Evolutionary conservation across 2,113 vertebrate species (phyloP).

Genomic region (Spermophilus dauricus): DNA sequence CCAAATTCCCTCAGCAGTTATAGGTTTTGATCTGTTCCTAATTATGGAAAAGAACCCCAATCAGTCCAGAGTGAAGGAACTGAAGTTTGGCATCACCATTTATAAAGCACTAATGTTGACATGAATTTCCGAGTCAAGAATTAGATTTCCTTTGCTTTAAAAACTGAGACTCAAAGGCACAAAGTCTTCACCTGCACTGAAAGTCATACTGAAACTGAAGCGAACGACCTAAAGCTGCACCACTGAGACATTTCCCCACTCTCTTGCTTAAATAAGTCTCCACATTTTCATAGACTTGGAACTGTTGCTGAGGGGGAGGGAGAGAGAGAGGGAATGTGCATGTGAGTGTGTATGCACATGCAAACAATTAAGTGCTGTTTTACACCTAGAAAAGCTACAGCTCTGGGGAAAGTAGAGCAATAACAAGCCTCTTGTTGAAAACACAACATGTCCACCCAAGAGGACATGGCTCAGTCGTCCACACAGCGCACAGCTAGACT

Average conservation of each 20-base stretch:
- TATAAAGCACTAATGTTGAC: conserved; percentile 60
- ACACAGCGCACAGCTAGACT: neutral
- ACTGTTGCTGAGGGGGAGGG: neutral
- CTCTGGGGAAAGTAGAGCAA: neutral
- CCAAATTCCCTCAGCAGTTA: conserved; percentile 39
- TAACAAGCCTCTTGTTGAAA: neutral
- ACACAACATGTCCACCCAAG: neutral
- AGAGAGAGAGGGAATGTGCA: neutral
- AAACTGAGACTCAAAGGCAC: conserved; percentile 3
- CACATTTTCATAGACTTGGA: neutral
- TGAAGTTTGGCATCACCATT: conserved; percentile 41
- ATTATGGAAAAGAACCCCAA: conserved; percentile 64
- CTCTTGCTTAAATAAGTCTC: neutral
- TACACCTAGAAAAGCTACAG: neutral
- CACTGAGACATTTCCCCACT: conserved; percentile 12
- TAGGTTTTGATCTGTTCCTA: conserved; percentile 64
- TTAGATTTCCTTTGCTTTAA: conserved; percentile 63
- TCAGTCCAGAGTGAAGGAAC: conserved; percentile 14
- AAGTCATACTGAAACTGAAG: conserved; percentile 24
- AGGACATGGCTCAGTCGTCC: neutral
- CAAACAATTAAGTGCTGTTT: neutral
- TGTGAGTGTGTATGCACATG: neutral
- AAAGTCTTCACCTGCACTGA: neutral
- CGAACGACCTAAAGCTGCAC: neutral
- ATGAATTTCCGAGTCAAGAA: conserved; percentile 47